A percentile compares a stretch with the other conserved stretches of the same genome.
phyloP scores from a whole-genome alignment of 2,113 vertebrate species.

The Morphnarchus princeps region DNA sequence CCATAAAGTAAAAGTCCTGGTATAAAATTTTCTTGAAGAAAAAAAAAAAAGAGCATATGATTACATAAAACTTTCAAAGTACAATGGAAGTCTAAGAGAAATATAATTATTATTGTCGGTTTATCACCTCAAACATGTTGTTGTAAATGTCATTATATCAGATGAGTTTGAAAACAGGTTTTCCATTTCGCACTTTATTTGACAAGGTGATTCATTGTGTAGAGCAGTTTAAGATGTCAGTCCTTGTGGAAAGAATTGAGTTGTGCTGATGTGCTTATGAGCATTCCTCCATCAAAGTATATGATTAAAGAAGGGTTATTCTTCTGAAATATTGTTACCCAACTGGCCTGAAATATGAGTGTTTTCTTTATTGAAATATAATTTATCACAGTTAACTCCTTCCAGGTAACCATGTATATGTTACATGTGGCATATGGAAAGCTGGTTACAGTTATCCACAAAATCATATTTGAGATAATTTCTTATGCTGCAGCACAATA shows the following conservation, averaged over 20 bases:
- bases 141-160: constrained; percentile 75
- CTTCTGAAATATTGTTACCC: constrained; percentile 64
- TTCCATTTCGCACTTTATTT: constrained; percentile 75
- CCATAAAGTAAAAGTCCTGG: constrained; percentile 57
- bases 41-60: constrained; percentile 33
- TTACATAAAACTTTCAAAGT: constrained; percentile 68
- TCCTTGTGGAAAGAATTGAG: constrained; percentile 64
- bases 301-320: constrained; percentile 72
- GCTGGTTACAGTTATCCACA: not conserved
- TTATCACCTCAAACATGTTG: constrained; percentile 76
- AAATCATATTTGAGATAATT: constrained; percentile 2
- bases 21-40: constrained; percentile 48
- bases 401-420: not conserved
- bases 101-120: constrained; percentile 75
- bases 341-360: constrained; percentile 62
- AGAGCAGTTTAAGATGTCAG: constrained; percentile 73
- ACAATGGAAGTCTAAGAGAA: constrained; percentile 70
- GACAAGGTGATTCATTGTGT: constrained; percentile 77
- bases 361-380: constrained; percentile 59
- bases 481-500: not conserved
- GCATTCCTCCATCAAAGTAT: constrained; percentile 64
- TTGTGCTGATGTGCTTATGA: constrained; percentile 63
- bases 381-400: constrained; percentile 52
- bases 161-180: constrained; percentile 75
- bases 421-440: not conserved